A percentile compares a stretch with the other conserved stretches of the same genome.
phyloP scores from a whole-genome alignment of 2,797 vertebrate species.

The Halcyon leucocephala region DNA sequence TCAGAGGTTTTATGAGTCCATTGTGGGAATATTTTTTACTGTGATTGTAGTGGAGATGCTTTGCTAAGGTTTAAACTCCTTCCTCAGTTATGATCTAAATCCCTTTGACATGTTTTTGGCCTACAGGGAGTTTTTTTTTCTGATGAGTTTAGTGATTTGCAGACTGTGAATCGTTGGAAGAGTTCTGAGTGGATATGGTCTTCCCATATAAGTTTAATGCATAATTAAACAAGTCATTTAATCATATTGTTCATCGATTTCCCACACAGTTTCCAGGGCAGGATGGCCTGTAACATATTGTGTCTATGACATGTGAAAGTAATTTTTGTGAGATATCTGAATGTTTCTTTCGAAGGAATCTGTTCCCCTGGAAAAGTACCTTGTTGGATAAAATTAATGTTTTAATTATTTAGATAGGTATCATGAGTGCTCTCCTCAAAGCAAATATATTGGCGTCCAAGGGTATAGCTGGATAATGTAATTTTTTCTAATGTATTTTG shows the following conservation, averaged over 20 bases:
- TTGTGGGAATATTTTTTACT: neutral
- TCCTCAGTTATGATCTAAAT: neutral
- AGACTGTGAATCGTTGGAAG: neutral
- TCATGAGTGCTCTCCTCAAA: neutral
- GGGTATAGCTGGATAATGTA: neutral
- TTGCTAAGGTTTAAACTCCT: neutral
- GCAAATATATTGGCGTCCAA: neutral
- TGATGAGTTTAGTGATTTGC: neutral
- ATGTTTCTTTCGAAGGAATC: neutral
- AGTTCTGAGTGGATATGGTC: neutral
- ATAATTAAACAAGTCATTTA: conserved; percentile 48
- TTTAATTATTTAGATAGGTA: conserved; percentile 5
- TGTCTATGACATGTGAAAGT: fast-evolving
- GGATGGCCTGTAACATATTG: neutral
- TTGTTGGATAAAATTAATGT: neutral
- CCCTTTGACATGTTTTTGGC: neutral
- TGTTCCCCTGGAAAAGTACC: neutral
- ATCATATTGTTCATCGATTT: neutral
- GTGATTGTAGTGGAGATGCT: neutral
- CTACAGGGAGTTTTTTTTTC: neutral
- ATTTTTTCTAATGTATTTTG: neutral
- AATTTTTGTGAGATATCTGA: neutral
- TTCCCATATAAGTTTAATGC: conserved; percentile 4
- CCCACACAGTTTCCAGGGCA: neutral
- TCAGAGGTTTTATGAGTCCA: neutral